Conservation (phyloP, 2,888 invertebrate genomes). For the Cylindroiulus punctatus region DNA sequence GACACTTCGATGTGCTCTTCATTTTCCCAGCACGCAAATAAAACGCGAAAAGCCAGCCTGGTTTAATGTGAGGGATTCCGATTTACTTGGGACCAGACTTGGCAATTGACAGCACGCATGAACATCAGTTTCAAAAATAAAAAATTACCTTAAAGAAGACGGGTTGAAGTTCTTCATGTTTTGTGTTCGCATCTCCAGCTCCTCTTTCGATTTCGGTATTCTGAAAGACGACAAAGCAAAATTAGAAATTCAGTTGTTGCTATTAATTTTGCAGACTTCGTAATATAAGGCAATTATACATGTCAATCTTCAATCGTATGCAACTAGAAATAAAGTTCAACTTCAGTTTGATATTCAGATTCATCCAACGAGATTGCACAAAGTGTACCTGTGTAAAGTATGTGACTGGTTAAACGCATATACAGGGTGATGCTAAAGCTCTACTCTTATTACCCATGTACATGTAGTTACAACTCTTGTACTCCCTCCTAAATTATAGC, state of each 20-base stretch:
- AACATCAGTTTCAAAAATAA: neutral
- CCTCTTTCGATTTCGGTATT: conserved; percentile 42
- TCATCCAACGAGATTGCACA: too few relatives aligned
- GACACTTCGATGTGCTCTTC: neutral
- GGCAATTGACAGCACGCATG: neutral
- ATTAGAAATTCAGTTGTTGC: neutral
- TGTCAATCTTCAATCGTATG: too few relatives aligned
- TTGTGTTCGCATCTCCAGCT: conserved; percentile 31
- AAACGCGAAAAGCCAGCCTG: neutral
- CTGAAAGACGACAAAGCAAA: conserved; percentile 42
- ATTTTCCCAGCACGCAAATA: conserved; percentile 14
- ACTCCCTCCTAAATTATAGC: too few relatives aligned
- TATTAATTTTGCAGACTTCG: too few relatives aligned
- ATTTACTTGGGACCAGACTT: neutral
- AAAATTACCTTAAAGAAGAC: conserved; percentile 32
- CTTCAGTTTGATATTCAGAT: too few relatives aligned
- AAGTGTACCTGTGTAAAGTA: too few relatives aligned
- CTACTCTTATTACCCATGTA: too few relatives aligned
- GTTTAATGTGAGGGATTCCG: neutral
- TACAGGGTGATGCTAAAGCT: too few relatives aligned
- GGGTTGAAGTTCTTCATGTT: conserved; percentile 43
- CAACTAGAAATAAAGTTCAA: too few relatives aligned
- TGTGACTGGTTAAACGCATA: too few relatives aligned
- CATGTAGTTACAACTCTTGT: too few relatives aligned
- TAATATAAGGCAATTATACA: too few relatives aligned